phyloP scores from a whole-genome alignment of 2,797 vertebrate species.

The Australoheros facetus region DNA sequence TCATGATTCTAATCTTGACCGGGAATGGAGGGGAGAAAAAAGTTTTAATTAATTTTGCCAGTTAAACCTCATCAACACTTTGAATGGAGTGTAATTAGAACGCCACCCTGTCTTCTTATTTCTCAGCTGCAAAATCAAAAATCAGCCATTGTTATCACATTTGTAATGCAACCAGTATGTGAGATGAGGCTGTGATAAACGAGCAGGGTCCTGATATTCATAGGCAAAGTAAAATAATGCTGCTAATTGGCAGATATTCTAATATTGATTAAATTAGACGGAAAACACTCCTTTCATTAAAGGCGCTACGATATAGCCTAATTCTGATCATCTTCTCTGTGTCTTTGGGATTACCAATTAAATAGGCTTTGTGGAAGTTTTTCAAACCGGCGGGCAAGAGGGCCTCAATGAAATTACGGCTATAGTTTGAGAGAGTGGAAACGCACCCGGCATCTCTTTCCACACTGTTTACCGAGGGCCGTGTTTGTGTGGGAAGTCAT shows the following conservation, averaged over 20 bases:
- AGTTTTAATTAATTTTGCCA: constrained; percentile 86
- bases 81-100: constrained; percentile 84
- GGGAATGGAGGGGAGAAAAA: constrained; percentile 19
- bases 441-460: constrained; percentile 2
- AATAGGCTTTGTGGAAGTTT: constrained; percentile 68
- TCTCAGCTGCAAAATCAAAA: constrained; percentile 78
- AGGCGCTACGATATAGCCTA: constrained; percentile 67
- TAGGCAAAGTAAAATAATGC: constrained; percentile 79
- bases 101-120: constrained; percentile 69
- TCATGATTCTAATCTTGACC: constrained; percentile 86
- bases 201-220: constrained; percentile 76
- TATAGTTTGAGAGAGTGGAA: constrained; percentile 42
- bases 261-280: constrained; percentile 85
- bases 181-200: constrained; percentile 79
- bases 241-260: constrained; percentile 84
- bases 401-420: constrained; percentile 45
- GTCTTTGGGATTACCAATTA: constrained; percentile 76
- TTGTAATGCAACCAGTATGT: constrained; percentile 79
- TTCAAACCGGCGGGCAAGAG: constrained; percentile 36
- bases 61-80: constrained; percentile 86
- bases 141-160: constrained; percentile 84
- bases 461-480: constrained; percentile 58
- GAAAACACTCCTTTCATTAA: constrained; percentile 80
- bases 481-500: constrained; percentile 70
- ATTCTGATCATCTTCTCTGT: constrained; percentile 75